Conservation (phyloP, 2,113 vertebrate species). For the Rhinolophus ferrumequinum region DNA sequence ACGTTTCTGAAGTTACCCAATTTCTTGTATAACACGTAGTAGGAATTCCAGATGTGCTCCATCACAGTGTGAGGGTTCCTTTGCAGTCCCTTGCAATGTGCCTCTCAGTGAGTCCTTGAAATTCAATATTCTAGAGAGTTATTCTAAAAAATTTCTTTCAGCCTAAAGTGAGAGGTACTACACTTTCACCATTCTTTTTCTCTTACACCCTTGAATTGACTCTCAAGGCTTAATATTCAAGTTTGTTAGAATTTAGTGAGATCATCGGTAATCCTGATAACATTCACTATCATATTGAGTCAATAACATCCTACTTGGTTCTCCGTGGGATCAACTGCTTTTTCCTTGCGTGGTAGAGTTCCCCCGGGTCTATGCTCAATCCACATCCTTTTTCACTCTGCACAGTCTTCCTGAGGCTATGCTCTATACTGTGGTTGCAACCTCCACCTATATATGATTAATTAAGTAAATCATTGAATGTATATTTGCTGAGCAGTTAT, state of each 20-base stretch:
- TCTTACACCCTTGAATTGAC: background rate
- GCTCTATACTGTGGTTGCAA: background rate
- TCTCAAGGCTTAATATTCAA: background rate
- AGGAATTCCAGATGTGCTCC: background rate
- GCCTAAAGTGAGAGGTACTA: background rate
- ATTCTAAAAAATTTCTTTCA: background rate
- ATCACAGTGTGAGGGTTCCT: background rate
- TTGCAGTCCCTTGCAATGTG: background rate
- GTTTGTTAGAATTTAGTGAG: background rate
- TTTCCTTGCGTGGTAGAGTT: background rate
- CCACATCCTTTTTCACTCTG: background rate
- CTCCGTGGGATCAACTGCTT: background rate
- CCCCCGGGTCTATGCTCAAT: background rate
- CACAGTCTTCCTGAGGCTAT: background rate
- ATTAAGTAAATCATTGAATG: background rate
- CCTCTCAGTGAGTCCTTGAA: background rate
- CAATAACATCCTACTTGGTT: background rate
- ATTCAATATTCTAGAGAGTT: background rate
- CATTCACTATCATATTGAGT: background rate
- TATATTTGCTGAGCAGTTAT: background rate
- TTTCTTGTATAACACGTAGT: background rate
- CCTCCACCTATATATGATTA: background rate
- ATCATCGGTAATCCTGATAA: background rate
- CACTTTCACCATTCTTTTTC: background rate
- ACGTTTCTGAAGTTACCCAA: background rate